Evolutionary conservation across 2,888 invertebrate species (phyloP).

Genomic region (Pristionchus entomophagus): DNA sequence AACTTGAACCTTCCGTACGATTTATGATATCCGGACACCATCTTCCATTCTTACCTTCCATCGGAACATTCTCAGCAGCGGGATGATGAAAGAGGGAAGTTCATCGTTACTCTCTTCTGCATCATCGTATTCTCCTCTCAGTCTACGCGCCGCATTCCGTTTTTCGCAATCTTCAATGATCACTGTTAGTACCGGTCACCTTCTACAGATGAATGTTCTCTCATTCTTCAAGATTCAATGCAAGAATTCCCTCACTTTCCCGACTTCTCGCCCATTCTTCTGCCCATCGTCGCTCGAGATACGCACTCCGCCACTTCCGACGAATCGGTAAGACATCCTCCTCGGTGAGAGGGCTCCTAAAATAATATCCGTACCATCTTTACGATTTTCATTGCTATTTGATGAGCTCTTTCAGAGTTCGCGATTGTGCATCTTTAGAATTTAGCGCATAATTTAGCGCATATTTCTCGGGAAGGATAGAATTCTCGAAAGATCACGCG

Average conservation of each 20-base stretch:
- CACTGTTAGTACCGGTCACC: background rate
- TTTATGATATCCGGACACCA: no score
- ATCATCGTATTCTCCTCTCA: background rate
- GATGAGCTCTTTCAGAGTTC: background rate
- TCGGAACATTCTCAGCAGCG: conserved; percentile 7
- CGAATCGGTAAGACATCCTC: conserved; percentile 13
- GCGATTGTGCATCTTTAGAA: background rate
- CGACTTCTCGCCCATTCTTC: background rate
- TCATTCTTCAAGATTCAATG: no score
- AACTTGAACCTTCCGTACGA: no score
- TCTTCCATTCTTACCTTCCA: conserved; percentile 25
- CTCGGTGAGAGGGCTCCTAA: background rate
- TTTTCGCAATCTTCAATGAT: background rate
- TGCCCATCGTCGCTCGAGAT: background rate
- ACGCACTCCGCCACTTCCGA: background rate
- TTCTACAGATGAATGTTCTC: no score
- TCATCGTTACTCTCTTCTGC: background rate
- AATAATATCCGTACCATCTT: background rate
- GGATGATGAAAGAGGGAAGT: background rate
- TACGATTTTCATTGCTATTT: no score
- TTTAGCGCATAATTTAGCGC: no score
- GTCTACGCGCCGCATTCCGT: background rate
- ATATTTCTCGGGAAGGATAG: no score
- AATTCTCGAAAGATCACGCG: no score
- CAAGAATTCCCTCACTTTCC: background rate